Evolutionary conservation across 2,113 vertebrate genomes (phyloP).

Genomic region (Syngnathus scovelli): DNA sequence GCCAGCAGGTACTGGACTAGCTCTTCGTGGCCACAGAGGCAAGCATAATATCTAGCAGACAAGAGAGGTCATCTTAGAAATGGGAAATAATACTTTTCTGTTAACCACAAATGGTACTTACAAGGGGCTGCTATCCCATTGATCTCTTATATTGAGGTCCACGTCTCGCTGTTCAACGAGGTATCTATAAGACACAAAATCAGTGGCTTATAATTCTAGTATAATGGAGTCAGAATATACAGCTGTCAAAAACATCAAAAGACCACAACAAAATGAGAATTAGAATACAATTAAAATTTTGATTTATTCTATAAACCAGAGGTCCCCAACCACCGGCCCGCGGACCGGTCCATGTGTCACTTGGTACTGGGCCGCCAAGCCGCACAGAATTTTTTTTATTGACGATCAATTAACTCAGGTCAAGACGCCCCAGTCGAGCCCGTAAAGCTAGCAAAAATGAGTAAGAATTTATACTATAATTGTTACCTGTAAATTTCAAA

Average conservation of each 20-base stretch:
- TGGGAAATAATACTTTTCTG: background rate
- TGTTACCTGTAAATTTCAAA: no score
- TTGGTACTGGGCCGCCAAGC: no score
- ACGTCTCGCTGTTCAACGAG: slow-evolving; percentile 94
- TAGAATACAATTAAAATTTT: background rate
- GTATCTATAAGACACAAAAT: slow-evolving; percentile 69
- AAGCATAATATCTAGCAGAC: slow-evolving; percentile 85
- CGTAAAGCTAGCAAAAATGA: no score
- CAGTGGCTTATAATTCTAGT: background rate
- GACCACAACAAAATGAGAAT: background rate
- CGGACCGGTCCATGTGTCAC: no score
- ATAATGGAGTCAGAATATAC: background rate
- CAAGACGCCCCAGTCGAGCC: no score
- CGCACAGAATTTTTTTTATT: background rate
- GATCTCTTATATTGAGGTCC: slow-evolving; percentile 93
- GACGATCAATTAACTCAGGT: no score
- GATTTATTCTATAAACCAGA: background rate
- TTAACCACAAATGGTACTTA: slow-evolving; percentile 66
- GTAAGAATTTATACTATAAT: no score
- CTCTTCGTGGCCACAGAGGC: slow-evolving; percentile 93
- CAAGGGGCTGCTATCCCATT: slow-evolving; percentile 97
- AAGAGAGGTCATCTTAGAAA: background rate
- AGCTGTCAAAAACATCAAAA: background rate
- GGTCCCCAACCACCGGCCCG: no score
- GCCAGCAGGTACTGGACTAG: slow-evolving; percentile 92